Conservation (phyloP, 2,888 invertebrate genomes). For the Branchinecta sandiegonensis region DNA sequence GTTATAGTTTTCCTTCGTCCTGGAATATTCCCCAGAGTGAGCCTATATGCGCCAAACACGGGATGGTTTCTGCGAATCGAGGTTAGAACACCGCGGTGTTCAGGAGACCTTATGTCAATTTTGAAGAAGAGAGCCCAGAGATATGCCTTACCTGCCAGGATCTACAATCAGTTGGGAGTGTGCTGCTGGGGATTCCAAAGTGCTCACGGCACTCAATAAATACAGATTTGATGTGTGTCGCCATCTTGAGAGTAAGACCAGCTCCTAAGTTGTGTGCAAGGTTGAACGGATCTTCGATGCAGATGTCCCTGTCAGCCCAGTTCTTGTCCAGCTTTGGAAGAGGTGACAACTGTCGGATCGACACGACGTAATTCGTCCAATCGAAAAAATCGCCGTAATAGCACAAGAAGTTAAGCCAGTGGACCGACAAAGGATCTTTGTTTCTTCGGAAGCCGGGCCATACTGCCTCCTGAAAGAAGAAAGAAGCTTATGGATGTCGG, state of each 20-base stretch:
- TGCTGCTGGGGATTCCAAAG: neutral
- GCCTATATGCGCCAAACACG: too few species aligned
- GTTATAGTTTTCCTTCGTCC: too few species aligned
- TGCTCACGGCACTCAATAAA: neutral
- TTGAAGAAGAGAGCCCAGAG: too few species aligned
- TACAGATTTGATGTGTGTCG: neutral
- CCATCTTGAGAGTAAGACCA: slow-evolving; percentile 39
- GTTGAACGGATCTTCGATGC: slow-evolving; percentile 48
- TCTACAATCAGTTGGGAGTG: neutral
- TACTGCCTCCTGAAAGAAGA: slow-evolving; percentile 26
- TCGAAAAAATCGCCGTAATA: slow-evolving; percentile 43
- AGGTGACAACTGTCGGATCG: slow-evolving; percentile 36
- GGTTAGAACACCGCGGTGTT: too few species aligned
- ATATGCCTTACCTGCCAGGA: neutral
- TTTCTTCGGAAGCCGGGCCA: slow-evolving; percentile 39
- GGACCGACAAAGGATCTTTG: slow-evolving; percentile 35
- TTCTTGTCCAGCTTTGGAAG: slow-evolving; percentile 41
- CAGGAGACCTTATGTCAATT: too few species aligned
- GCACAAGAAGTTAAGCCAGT: slow-evolving; percentile 41
- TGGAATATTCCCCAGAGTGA: too few species aligned
- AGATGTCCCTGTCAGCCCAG: slow-evolving; percentile 41
- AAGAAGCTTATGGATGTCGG: neutral
- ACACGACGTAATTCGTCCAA: slow-evolving; percentile 38
- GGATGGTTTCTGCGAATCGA: too few species aligned
- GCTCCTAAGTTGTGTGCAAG: slow-evolving; percentile 43